These are phyloP conservation scores for Himalopsyche japonica DNA, from an alignment of 2,888 invertebrate species.

Conservation along the genomic window DNA sequence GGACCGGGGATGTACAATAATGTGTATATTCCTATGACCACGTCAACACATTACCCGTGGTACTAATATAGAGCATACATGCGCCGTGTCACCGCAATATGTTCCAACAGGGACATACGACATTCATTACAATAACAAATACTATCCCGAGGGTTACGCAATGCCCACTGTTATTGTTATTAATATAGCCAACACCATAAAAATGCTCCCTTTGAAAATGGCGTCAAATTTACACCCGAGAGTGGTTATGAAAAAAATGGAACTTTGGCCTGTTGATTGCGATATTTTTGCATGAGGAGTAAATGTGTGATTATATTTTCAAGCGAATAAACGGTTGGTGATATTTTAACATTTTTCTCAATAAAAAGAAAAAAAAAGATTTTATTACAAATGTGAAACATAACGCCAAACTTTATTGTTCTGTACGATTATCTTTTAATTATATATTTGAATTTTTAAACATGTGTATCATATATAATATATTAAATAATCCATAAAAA, in stretches of 20 bases:
- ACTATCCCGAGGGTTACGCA: not conserved
- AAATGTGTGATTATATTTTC: not conserved
- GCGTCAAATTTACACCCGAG: not conserved
- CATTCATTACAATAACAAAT: constrained; percentile 1
- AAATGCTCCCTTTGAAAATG: not conserved
- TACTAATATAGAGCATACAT: not conserved
- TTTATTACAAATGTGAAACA: too few species aligned
- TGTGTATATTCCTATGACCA: not conserved
- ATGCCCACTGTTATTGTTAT: not conserved
- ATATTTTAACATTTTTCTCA: too few species aligned
- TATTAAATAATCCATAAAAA: too few species aligned
- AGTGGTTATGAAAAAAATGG: not conserved
- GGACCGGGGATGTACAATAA: not conserved
- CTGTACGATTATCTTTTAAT: too few species aligned
- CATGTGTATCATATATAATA: too few species aligned
- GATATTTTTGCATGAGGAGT: not conserved
- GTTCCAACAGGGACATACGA: not conserved
- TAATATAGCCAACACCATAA: not conserved
- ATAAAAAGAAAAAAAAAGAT: too few species aligned
- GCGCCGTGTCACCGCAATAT: not conserved
- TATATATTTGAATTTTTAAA: too few species aligned
- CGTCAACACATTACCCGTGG: not conserved
- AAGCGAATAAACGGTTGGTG: too few species aligned
- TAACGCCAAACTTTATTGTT: too few species aligned
- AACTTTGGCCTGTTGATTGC: not conserved